Conservation (phyloP, 2,797 vertebrate genomes). For the Danio albolineatus region DNA sequence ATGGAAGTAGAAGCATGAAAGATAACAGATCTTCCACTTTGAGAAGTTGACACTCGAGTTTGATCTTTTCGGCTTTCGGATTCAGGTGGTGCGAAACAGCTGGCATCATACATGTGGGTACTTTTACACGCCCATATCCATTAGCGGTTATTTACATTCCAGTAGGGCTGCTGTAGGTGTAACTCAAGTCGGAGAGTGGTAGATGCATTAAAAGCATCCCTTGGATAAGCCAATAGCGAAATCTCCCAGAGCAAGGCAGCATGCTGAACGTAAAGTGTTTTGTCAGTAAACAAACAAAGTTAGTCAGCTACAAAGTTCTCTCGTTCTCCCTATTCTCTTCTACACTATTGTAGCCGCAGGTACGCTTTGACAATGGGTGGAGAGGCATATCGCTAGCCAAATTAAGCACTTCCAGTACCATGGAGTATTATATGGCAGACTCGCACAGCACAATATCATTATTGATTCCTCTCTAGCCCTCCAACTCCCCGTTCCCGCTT, state of each 20-base stretch:
- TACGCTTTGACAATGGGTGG: constrained; percentile 72
- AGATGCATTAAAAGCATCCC: constrained; percentile 39
- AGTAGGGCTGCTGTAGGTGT: constrained; percentile 15
- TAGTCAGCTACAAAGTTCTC: not conserved
- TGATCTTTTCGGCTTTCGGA: constrained; percentile 72
- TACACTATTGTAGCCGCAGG: constrained; percentile 64
- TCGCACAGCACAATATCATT: constrained; percentile 79
- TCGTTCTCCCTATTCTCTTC: not conserved
- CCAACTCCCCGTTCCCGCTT: constrained; percentile 78
- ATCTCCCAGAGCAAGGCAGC: not conserved
- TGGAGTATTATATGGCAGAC: constrained; percentile 79
- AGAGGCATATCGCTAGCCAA: constrained; percentile 77
- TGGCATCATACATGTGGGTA: constrained; percentile 74
- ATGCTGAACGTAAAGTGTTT: not conserved
- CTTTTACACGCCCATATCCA: constrained; percentile 74
- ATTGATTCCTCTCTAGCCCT: constrained; percentile 80
- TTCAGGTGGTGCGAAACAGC: constrained; percentile 73
- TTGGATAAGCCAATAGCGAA: constrained; percentile 9
- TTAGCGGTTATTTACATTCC: constrained; percentile 76
- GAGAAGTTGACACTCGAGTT: constrained; percentile 68
- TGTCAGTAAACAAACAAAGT: not conserved
- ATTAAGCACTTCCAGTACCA: constrained; percentile 83
- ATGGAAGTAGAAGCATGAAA: constrained; percentile 63
- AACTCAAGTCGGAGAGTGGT: constrained; percentile 24
- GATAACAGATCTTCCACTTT: constrained; percentile 61